Percentiles rank a stretch among this genome's conserved stretches.
Evolutionary conservation across 1,140 invertebrate genomes (phyloP).

Genomic region (Drosophila virilis): DNA sequence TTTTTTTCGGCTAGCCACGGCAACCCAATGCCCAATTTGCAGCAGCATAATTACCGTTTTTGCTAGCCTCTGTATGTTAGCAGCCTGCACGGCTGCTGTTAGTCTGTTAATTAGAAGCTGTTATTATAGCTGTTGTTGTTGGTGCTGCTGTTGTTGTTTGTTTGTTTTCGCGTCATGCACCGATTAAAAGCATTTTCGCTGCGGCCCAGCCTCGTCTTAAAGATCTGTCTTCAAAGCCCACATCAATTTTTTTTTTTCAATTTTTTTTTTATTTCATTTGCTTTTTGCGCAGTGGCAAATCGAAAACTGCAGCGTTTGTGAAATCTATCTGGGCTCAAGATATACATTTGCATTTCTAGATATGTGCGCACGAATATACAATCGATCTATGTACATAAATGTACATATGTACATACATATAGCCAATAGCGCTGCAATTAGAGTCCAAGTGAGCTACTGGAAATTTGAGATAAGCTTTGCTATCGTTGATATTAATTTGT

Average conservation of each 20-base stretch:
- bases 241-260: not conserved
- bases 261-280: not conserved
- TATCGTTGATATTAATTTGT: slow-evolving; percentile 30
- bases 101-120: slow-evolving; percentile 16
- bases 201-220: not conserved
- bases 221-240: not conserved
- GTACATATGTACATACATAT: not conserved
- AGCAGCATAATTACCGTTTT: slow-evolving; percentile 21
- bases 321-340: not conserved
- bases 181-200: slow-evolving; percentile 31
- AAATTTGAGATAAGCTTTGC: slow-evolving; percentile 19
- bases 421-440: not conserved
- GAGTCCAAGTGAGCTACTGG: slow-evolving; percentile 10
- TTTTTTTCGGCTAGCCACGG: slow-evolving; percentile 13
- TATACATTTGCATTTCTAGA: not conserved
- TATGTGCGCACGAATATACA: not conserved
- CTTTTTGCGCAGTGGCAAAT: not conserved
- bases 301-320: not conserved
- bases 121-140: not conserved
- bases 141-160: not conserved
- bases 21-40: slow-evolving; percentile 40
- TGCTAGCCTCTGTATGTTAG: not conserved
- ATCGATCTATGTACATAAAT: not conserved
- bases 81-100: slow-evolving; percentile 10
- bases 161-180: slow-evolving; percentile 44